phyloP scores from a whole-genome alignment of 2,797 vertebrate species.

The Alfaro cultratus region DNA sequence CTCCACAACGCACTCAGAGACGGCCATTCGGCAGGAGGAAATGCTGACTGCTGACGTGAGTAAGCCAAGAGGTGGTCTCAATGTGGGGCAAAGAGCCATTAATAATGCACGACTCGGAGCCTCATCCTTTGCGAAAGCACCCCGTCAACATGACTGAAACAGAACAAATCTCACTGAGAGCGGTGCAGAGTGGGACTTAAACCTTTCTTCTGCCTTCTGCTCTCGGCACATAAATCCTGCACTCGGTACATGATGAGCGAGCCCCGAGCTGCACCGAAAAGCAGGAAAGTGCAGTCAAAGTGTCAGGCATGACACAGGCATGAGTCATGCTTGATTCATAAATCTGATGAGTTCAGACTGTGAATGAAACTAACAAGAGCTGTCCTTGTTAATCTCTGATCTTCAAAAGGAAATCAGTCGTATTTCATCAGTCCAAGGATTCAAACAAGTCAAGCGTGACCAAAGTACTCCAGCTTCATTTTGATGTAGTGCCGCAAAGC shows the following conservation, averaged over 20 bases:
- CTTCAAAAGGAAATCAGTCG: background rate
- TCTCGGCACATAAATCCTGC: background rate
- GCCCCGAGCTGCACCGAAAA: background rate
- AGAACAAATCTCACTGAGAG: background rate
- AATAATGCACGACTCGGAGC: conserved; percentile 47
- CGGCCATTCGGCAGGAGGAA: conserved; percentile 2
- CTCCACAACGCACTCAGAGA: background rate
- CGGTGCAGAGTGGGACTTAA: background rate
- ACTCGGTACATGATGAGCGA: background rate
- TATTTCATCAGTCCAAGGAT: background rate
- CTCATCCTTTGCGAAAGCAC: conserved; percentile 25
- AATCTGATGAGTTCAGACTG: background rate
- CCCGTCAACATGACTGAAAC: conserved; percentile 8
- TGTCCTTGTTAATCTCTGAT: background rate
- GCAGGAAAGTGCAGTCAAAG: background rate
- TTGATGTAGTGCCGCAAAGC: background rate
- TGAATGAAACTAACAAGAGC: background rate
- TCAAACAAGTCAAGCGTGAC: background rate
- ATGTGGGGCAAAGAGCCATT: conserved; percentile 41
- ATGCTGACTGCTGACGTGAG: conserved; percentile 34
- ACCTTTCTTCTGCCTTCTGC: background rate
- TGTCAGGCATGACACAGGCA: background rate
- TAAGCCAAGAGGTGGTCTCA: conserved; percentile 30
- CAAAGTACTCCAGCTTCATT: background rate
- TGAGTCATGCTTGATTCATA: conserved; percentile 1